Evolutionary conservation across 2,797 vertebrate genomes (phyloP).

Genomic region (Pygocentrus nattereri): DNA sequence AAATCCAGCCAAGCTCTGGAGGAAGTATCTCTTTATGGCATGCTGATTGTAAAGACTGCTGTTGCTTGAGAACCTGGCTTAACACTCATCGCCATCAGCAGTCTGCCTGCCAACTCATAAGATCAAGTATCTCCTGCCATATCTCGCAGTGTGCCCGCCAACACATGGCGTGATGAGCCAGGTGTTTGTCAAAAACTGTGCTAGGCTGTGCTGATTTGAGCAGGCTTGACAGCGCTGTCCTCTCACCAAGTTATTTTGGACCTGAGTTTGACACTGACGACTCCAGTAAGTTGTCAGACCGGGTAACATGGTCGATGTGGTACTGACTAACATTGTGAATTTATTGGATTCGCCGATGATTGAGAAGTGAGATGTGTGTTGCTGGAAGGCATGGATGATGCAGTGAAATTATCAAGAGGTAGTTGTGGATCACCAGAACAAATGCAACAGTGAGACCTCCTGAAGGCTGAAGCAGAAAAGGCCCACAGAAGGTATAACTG

Average conservation of each 20-base stretch:
- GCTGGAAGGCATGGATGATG: not conserved
- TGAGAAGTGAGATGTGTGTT: not conserved
- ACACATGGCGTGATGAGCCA: constrained; percentile 28
- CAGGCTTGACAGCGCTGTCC: constrained; percentile 18
- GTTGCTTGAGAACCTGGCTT: constrained; percentile 23
- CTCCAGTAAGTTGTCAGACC: not conserved
- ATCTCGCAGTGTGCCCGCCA: constrained; percentile 28
- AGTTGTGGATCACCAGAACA: not conserved
- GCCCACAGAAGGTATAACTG: not conserved
- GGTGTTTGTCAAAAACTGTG: constrained; percentile 32
- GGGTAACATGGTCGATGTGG: not conserved
- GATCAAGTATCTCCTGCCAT: constrained; percentile 22
- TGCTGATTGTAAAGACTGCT: constrained; percentile 8
- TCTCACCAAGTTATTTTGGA: constrained; percentile 32
- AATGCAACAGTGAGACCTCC: not conserved
- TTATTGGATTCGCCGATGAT: not conserved
- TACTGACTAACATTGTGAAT: not conserved
- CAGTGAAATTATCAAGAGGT: not conserved
- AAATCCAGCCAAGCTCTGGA: constrained; percentile 13
- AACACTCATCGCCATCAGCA: constrained; percentile 21
- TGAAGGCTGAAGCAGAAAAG: not conserved
- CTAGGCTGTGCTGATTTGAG: not conserved
- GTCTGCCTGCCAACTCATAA: constrained; percentile 18
- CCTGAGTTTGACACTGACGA: constrained; percentile 11
- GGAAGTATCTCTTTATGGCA: constrained; percentile 5